Percentiles rank a stretch among this genome's conserved stretches.
These are phyloP conservation scores for Rostratula benghalensis DNA, from an alignment of 2,113 vertebrate species.

Conservation along the genomic window DNA sequence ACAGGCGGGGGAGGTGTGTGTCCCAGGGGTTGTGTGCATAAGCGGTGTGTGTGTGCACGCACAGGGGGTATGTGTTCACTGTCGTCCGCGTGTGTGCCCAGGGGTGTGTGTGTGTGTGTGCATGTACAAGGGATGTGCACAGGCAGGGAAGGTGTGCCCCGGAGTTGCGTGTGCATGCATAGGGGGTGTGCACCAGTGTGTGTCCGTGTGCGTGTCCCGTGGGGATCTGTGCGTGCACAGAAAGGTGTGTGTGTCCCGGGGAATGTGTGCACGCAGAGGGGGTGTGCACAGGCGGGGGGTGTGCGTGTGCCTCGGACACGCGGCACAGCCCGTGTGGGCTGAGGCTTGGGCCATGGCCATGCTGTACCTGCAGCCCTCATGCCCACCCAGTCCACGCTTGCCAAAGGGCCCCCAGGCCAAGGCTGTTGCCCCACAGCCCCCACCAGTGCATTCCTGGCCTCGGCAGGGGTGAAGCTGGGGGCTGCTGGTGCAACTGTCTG, in stretches of 20 bases:
- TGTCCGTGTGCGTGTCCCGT: background rate
- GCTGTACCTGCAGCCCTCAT: background rate
- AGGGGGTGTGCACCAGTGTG: background rate
- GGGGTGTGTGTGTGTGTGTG: no score
- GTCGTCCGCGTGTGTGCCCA: no score
- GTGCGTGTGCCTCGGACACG: no score
- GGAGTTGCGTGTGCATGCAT: no score
- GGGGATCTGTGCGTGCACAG: background rate
- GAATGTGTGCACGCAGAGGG: background rate
- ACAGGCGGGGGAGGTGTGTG: background rate
- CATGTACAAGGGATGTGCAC: no score
- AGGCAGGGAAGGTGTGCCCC: no score
- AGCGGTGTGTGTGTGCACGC: no score
- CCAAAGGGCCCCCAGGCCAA: rapidly evolving
- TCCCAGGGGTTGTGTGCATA: no score
- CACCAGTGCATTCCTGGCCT: background rate
- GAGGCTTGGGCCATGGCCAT: rapidly evolving
- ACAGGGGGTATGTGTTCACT: no score
- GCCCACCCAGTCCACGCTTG: rapidly evolving
- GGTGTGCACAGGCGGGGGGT: background rate
- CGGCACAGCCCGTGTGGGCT: no score
- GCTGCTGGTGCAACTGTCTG: background rate
- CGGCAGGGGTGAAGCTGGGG: rapidly evolving
- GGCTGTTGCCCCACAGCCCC: rapidly evolving
- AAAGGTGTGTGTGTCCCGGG: background rate